phyloP scores from a whole-genome alignment of 2,113 vertebrate genomes.

The Nothobranchius furzeri region DNA sequence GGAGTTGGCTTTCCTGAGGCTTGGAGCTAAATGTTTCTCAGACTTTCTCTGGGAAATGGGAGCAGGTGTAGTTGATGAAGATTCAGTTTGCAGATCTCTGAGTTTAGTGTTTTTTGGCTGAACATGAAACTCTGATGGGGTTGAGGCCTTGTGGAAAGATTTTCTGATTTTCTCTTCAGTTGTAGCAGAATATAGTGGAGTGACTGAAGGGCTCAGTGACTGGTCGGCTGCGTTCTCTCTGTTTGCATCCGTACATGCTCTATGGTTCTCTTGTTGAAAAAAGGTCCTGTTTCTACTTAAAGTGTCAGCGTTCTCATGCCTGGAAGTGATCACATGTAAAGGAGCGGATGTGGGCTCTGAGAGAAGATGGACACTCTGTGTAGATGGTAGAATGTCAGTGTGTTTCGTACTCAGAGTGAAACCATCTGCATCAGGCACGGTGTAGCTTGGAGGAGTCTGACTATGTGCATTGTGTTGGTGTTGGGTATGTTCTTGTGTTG shows the following conservation, averaged over 20 bases:
- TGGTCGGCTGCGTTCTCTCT: slow-evolving; percentile 37
- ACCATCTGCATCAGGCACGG: too few relatives aligned
- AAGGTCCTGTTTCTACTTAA: slow-evolving; percentile 34
- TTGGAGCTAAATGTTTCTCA: neutral
- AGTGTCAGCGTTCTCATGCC: slow-evolving; percentile 43
- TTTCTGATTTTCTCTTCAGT: slow-evolving; percentile 35
- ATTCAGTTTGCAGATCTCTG: slow-evolving; percentile 21
- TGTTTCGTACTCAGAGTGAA: neutral
- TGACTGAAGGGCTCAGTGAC: slow-evolving; percentile 5
- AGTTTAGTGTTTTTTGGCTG: slow-evolving; percentile 7
- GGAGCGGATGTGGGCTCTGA: slow-evolving; percentile 68
- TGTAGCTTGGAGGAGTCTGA: neutral
- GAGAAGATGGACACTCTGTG: slow-evolving; percentile 13
- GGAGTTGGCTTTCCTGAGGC: slow-evolving; percentile 24
- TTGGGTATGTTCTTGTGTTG: neutral
- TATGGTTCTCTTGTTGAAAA: slow-evolving; percentile 5
- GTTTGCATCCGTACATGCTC: slow-evolving; percentile 40
- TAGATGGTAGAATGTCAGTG: neutral
- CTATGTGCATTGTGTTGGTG: neutral
- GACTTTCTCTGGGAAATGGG: neutral
- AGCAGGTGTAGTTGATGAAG: slow-evolving; percentile 18
- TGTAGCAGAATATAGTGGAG: slow-evolving; percentile 23
- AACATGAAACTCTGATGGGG: neutral
- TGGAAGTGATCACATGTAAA: slow-evolving; percentile 34
- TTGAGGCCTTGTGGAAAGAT: slow-evolving; percentile 18